Conservation (phyloP, 1,140 invertebrate genomes). For the Bathynomus jamesi region DNA sequence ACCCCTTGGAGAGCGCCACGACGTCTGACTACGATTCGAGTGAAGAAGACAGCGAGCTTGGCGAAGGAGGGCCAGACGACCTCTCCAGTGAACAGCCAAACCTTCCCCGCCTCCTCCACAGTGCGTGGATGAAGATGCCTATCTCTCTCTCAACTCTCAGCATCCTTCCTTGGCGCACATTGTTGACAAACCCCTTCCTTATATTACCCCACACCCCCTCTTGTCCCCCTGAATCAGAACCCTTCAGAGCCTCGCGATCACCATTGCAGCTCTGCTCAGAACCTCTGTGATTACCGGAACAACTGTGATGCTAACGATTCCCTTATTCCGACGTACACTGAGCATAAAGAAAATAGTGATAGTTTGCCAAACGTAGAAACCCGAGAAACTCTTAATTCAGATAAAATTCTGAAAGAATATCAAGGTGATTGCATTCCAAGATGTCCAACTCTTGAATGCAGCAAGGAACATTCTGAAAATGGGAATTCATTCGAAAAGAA, state of each 20-base stretch:
- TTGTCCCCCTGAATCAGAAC: not conserved
- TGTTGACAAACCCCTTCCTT: slow-evolving; percentile 2
- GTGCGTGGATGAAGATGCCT: slow-evolving; percentile 6
- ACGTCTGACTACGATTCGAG: slow-evolving; percentile 36
- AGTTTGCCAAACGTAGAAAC: not conserved
- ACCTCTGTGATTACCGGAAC: not conserved
- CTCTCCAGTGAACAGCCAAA: slow-evolving; percentile 3
- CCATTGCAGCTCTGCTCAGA: not conserved
- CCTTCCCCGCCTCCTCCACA: slow-evolving; percentile 5
- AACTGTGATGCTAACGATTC: not conserved
- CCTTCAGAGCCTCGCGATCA: not conserved
- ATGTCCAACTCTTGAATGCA: not conserved
- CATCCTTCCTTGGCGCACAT: slow-evolving; percentile 6
- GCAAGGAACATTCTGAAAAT: slow-evolving; percentile 7
- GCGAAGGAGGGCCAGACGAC: slow-evolving; percentile 21
- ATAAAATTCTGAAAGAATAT: no score
- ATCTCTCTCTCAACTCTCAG: slow-evolving; percentile 1
- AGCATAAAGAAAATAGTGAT: not conserved
- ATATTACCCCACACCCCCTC: not conserved
- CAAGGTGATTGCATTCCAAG: not conserved
- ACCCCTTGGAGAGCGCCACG: slow-evolving; percentile 27
- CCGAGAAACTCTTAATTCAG: not conserved
- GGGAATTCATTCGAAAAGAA: slow-evolving; percentile 5
- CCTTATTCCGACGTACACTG: not conserved
- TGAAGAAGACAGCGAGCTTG: slow-evolving; percentile 27